Evolutionary conservation across 2,797 vertebrate genomes (phyloP).

Genomic region (Meriones psammophilus): DNA sequence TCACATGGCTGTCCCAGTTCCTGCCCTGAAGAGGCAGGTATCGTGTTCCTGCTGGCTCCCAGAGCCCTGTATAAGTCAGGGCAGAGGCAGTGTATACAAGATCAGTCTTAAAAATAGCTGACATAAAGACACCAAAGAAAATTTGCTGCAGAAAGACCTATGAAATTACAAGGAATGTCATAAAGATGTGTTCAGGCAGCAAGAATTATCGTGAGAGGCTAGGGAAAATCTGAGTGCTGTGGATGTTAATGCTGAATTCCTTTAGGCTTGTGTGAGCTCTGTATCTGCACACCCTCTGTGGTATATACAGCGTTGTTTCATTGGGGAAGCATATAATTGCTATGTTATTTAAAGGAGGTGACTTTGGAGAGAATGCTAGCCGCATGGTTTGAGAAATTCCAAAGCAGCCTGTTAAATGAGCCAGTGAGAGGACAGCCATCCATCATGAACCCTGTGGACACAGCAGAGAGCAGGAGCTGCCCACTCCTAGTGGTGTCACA

Average conservation of each 20-base stretch:
- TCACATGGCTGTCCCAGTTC: not conserved
- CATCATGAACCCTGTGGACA: not conserved
- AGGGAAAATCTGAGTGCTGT: not conserved
- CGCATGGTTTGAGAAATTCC: not conserved
- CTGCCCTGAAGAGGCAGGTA: not conserved
- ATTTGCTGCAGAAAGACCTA: not conserved
- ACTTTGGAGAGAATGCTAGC: conserved; percentile 28
- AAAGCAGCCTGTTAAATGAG: not conserved
- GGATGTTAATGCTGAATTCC: not conserved
- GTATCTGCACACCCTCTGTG: not conserved
- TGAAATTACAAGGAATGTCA: not conserved
- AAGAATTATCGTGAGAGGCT: not conserved
- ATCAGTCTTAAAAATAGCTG: not conserved
- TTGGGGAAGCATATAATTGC: not conserved
- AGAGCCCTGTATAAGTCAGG: not conserved
- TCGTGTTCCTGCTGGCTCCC: not conserved
- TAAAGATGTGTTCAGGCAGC: conserved; percentile 2
- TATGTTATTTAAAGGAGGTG: conserved; percentile 45
- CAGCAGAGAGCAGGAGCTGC: not conserved
- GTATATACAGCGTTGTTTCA: not conserved
- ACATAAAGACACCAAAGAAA: not conserved
- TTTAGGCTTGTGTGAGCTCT: not conserved
- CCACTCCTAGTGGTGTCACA: not conserved
- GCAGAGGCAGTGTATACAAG: not conserved
- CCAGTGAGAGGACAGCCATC: conserved; percentile 20